Conservation (phyloP, 2,888 invertebrate genomes). For the Erynnis tages region DNA sequence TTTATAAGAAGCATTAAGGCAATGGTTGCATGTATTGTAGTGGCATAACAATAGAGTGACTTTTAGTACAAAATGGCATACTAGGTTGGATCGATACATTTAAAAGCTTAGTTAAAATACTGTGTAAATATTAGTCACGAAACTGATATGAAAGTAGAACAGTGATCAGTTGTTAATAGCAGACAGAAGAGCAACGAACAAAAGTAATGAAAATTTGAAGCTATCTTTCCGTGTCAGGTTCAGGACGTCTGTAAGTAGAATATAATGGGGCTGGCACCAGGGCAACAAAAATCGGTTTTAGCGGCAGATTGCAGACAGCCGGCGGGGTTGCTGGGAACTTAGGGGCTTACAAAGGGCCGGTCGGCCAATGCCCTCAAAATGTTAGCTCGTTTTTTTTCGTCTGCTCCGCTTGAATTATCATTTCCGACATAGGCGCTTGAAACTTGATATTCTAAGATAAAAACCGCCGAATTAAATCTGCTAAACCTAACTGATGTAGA, state of each 20-base stretch:
- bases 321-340: conserved; percentile 29
- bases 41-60: neutral
- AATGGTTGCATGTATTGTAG: neutral
- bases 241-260: conserved; percentile 18
- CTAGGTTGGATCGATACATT: no score
- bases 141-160: neutral
- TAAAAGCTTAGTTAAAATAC: no score
- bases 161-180: neutral
- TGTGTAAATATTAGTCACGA: no score
- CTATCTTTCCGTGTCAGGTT: conserved; percentile 17
- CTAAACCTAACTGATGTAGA: no score
- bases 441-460: no score
- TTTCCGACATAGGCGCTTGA: no score
- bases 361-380: conserved; percentile 62
- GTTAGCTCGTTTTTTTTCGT: conserved; percentile 46
- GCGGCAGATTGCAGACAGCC: conserved; percentile 34
- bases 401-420: conserved; percentile 43
- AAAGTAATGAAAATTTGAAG: no score
- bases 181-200: neutral
- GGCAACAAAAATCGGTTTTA: conserved; percentile 30
- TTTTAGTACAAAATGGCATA: no score
- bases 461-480: no score
- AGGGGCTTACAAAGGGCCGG: conserved; percentile 31
- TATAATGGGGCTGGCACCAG: conserved; percentile 25
- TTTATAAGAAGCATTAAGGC: conserved; percentile 7